Base-by-base conservation (phyloP, 1,140 invertebrate genomes). In the Habropoda laboriosa region DNA sequence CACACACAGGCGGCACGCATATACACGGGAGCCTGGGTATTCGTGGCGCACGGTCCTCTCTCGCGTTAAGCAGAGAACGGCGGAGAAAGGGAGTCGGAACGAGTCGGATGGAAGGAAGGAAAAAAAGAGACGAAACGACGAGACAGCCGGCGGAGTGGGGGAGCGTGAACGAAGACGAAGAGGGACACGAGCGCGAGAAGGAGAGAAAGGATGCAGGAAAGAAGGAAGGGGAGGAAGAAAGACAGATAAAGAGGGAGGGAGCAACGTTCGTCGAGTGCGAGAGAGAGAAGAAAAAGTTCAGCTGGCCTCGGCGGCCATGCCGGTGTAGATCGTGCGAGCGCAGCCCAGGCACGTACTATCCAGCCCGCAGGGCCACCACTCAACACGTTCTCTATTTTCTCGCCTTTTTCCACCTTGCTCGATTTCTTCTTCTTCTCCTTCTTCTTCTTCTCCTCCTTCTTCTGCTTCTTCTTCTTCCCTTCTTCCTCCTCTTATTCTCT, bases 271-370 rank as follows among this genome's bases (percentile, higher is more conserved):
- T 58, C 53, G 76, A 27, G 79, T 58, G 78, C 76, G 45, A 55
- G 73, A 79, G 84, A 72, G 67, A 64, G 73, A 64, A 47, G 81
- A 83, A 87, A 76, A 86, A 86, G 86, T 89, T 89, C 87, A 91
- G 89, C 86, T 91, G 88, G 91, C 90, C 89, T 92, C 90, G 90
- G 90, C 91, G 87, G 90, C 91, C 90, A 92, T 91, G 89, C 89
- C 89, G 87, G 79, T 85, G 84, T 85, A 81, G 88, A 86, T 88
- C 87, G 86, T 86, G 86, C 83, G 83, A 86, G 87, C 84, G 68
- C 76, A 86, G 83, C 53, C 58, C 90, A 91, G 91, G 88, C 79
- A 67, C 85, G 91, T 90, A 90, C 21, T 63, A 27, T 45, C 45
- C 38, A 47, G 55, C 35, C 42, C 53, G 21, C 61, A 64, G 80